These are phyloP conservation scores for Microplitis deprimator DNA, from an alignment of 2,888 invertebrate genomes.

Conservation along the genomic window DNA sequence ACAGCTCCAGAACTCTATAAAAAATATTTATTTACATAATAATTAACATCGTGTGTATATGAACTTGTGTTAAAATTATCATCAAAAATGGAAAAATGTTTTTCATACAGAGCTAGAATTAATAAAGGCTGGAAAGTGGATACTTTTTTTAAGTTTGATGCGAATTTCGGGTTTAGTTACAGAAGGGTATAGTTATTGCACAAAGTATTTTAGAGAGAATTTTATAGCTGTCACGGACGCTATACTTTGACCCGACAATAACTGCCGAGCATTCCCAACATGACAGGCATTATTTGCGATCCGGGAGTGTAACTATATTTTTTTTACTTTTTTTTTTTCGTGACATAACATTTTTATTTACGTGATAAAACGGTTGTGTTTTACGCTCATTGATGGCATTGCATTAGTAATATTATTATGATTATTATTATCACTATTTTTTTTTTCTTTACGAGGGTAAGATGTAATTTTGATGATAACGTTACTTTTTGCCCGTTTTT, in stretches of 20 bases:
- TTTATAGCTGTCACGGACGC: constrained; percentile 3
- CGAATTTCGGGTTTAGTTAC: not conserved
- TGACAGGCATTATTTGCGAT: not conserved
- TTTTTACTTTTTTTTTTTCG: too few species aligned
- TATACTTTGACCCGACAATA: constrained; percentile 18
- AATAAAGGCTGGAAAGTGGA: too few species aligned
- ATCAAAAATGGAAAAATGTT: too few species aligned
- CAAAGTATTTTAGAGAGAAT: constrained; percentile 3
- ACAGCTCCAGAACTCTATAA: too few species aligned
- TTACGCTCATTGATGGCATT: not conserved
- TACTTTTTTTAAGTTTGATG: not conserved
- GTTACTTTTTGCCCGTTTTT: not conserved
- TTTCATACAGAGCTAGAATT: too few species aligned
- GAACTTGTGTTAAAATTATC: too few species aligned
- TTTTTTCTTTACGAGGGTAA: not conserved
- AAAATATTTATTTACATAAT: too few species aligned
- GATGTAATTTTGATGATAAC: not conserved
- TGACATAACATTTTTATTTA: not conserved
- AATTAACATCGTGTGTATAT: too few species aligned
- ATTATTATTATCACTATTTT: not conserved
- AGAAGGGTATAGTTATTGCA: not conserved
- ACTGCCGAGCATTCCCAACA: constrained; percentile 5
- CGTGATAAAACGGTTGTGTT: not conserved
- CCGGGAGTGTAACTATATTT: not conserved
- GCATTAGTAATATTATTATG: not conserved